Evolutionary conservation across 2,113 vertebrate species (phyloP), one percentile per base, ranked within the genome.

Genomic region (Pimephales promelas): DNA sequence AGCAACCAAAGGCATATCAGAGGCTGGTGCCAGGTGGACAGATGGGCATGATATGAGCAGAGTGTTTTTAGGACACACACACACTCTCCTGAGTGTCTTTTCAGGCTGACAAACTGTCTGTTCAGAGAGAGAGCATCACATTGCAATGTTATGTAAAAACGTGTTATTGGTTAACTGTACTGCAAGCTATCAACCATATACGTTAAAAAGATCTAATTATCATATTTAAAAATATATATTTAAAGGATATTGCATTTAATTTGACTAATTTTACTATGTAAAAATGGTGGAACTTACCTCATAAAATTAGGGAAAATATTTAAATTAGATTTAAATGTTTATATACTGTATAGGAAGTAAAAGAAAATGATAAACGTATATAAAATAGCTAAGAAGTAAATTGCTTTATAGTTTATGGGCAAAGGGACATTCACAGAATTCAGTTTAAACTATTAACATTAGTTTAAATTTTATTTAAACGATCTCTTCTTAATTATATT

Each of bases 11-110:
- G 87, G 88, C 85, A 61, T 43, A 89, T 92, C 89, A 90, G 90
- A 92, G 86, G 84, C 88, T 62, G 10, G 84, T 88, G 92, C 92
- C 91, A 92, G 90, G 86, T 79, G 74, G 89, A 91, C 90, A 92
- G 91, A 90, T 88, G 90, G 91, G 81, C 78, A 57, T 85, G 86
- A 86, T 85, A 88, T 81, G 81, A 81, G 73, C 76, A 77, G 84
- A 83, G 84, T 47, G 79, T 76, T 83, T 85, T 77, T 57, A 80
- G 85, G 83, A 87, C 59, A 68, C 59, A 71, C 59, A 71, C 83
- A 89, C 62, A 10, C 73, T 72, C 78, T 89, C 89, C 89, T 59
- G 62, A 24, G 86, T 86, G 85, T n/a, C 47, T 68, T 89, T 85
- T 86, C 86, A 75, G 88, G 89, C 90, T 89, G 89, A 90, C 84